Evolutionary conservation across 2,113 vertebrate species (phyloP).

Genomic region (Poecile atricapillus): DNA sequence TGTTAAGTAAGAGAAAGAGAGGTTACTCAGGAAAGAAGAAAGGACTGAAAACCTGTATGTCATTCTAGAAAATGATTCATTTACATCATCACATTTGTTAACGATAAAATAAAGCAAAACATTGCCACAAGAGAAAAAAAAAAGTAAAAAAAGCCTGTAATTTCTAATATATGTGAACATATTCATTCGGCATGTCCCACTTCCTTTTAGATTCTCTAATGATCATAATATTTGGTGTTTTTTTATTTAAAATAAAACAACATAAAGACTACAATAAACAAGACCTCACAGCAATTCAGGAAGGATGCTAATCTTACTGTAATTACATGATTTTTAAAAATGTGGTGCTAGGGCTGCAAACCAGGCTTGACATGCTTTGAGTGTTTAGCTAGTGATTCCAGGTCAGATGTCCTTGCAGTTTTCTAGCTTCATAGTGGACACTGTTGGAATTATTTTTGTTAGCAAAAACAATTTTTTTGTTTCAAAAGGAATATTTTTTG

Average conservation of each 20-base stretch:
- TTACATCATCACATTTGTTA: background rate
- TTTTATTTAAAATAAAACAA: background rate
- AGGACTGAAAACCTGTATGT: background rate
- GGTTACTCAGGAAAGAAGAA: background rate
- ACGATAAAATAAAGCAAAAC: background rate
- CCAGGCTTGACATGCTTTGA: background rate
- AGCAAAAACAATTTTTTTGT: background rate
- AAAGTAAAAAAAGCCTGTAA: background rate
- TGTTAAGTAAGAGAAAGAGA: background rate
- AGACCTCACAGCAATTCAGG: background rate
- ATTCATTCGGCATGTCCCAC: background rate
- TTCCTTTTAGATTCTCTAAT: background rate
- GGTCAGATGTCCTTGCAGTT: background rate
- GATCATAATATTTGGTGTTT: background rate
- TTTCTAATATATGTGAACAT: background rate
- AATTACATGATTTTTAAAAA: background rate
- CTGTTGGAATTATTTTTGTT: background rate
- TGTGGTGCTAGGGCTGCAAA: background rate
- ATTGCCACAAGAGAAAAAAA: background rate
- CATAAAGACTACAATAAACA: background rate
- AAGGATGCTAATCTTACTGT: background rate
- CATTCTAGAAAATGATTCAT: background rate
- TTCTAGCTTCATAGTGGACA: background rate
- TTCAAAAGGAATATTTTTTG: no score
- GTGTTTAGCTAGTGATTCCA: background rate